Base-by-base conservation (phyloP, 2,888 invertebrate species). In the Athripsodes cinereus region DNA sequence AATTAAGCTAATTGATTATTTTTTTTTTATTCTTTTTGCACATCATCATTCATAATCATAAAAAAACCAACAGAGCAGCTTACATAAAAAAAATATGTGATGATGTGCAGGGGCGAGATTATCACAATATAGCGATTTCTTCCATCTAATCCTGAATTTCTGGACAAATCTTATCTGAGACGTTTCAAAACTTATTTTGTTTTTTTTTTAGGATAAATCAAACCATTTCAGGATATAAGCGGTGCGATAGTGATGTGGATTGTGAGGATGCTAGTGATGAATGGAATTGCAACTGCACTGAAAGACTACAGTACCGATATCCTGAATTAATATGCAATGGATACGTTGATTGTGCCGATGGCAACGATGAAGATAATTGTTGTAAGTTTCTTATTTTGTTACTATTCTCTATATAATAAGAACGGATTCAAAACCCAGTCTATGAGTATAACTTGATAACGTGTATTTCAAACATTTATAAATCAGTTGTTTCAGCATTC, bases 261-360 rank as follows among this genome's bases (percentile, higher is more conserved):
- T 92, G 92, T 69, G 88, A 91, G 72, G 92, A 92, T 73, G 88
- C 86, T 2, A 86, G 86, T 0, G 92, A 92, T 70, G 92, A 92
- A 72, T 69, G 78, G 3, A 74, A 80, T 59, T 92, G 92, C 68
- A 79, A 78, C 1, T 92, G 92, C 68, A 76, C 74, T n/a, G 89
- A 90, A 67, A 85, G 83, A 66, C 72, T 92, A 47, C 70, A 71
- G 56, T 73, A 75, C 16, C 67, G 71, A 49, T 69, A 79, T 60
- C 76, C 81, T 11, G 71, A 75, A 8, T 77, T 86, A 0, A 75
- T 92, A 61, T 92, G 92, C 70, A 87, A 92, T 71, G 90, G 88
- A 19, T 75, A 81, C 61, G 73, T 81, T 2, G 90, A 92, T 68
- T 92, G 92, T 67, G 73, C 74, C 46, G 90, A 90, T 74, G 73